phyloP scores from a whole-genome alignment of 2,888 invertebrate species.

The Apodemia duryi region DNA sequence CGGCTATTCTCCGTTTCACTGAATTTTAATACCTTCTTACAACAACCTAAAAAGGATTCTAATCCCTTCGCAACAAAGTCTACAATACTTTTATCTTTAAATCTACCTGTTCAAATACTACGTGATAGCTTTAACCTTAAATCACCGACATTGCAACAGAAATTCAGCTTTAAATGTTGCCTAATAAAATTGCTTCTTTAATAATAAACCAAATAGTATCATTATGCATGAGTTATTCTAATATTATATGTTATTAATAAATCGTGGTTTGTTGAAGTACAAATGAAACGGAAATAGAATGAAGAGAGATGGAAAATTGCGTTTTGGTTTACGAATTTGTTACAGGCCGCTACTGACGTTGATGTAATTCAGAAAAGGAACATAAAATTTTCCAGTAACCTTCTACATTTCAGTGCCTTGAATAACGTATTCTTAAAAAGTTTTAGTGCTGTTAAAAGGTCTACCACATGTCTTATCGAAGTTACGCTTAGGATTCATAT shows the following conservation, averaged over 20 bases:
- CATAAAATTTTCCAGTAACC: too few relatives aligned
- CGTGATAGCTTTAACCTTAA: slow-evolving; percentile 32
- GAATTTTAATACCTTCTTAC: slow-evolving; percentile 28
- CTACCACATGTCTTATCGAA: too few relatives aligned
- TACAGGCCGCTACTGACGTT: too few relatives aligned
- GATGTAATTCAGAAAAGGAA: too few relatives aligned
- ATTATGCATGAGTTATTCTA: slow-evolving; percentile 10
- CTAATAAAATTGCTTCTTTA: not conserved
- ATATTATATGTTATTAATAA: slow-evolving; percentile 23
- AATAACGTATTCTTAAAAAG: too few relatives aligned
- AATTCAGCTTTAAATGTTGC: not conserved
- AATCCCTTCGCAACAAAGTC: slow-evolving; percentile 27
- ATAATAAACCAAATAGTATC: slow-evolving; percentile 5
- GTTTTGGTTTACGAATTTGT: not conserved
- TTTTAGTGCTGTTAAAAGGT: too few relatives aligned
- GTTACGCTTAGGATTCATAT: too few relatives aligned
- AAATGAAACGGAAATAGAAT: slow-evolving; percentile 15
- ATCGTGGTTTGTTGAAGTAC: slow-evolving; percentile 23
- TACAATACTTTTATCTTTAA: slow-evolving; percentile 23
- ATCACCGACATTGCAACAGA: slow-evolving; percentile 1
- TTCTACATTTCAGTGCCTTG: too few relatives aligned
- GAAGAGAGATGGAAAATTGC: not conserved
- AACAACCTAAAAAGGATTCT: slow-evolving; percentile 32
- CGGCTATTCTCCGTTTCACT: slow-evolving; percentile 45
- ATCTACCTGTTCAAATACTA: slow-evolving; percentile 30